Evolutionary conservation across 2,888 invertebrate genomes (phyloP), one percentile per base, ranked within the genome.

Genomic region (Lypha dubia): DNA sequence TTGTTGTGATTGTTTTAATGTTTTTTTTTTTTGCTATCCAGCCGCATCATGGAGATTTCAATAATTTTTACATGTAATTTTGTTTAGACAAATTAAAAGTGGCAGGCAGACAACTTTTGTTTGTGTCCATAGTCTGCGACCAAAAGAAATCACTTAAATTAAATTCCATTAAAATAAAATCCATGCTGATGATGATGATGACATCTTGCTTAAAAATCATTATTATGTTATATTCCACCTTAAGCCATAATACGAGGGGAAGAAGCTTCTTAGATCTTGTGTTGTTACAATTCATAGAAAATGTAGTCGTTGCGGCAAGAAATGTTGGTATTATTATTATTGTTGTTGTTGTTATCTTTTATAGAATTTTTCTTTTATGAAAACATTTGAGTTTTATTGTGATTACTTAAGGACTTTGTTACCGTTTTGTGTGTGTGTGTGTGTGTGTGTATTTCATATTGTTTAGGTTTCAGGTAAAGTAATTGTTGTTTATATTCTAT

Each of bases 321-420:
- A 24, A n/a, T n/a, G n/a, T 4, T 79, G 46, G 35, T 35, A 51
- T 51, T 20, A n/a, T 9, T 62, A 22, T 53, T 44, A 41, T 68
- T 22, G 22, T 41, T 62, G 32, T 15, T 20, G 22, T 35, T 46
- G 46, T 73, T 28, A 38, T 53, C 41, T 68, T 20, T 68, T 32
- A 73, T 53, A 32, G 67, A 65, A 58, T 49, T 67, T 73, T 74
- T n/a, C n/a, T n/a, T 51, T 81, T 75, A 70, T 68, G 70, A 75
- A 76, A 81, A 56, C 63, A 71, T 76, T 41, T 63, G 58, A 82
- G 76, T 71, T 71, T 58, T 71, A 76, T 76, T 65, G 53, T 63
- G 76, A 82, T 76, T 76, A 67, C 71, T 76, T 79, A 71, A 79
- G 60, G 32, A 68, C 60, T 68, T 65, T 73, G 49, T 71, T 44